Percentiles rank a stretch among this genome's conserved stretches.
Evolutionary conservation across 2,888 invertebrate genomes (phyloP).

Genomic region (Eubasilissa splendida): DNA sequence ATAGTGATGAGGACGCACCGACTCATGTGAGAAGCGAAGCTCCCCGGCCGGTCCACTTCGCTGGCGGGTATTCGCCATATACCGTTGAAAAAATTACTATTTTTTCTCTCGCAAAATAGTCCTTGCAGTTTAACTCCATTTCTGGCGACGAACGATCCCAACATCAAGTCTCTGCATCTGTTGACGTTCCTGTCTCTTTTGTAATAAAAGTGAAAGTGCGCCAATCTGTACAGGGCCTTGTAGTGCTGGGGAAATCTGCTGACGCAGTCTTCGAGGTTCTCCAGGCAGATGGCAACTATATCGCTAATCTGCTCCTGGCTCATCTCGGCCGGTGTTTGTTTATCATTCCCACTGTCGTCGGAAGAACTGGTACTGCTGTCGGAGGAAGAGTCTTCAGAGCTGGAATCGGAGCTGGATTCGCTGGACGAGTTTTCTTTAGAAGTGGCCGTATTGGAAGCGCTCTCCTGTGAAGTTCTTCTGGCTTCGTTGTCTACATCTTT

Average conservation of each 20-base stretch:
- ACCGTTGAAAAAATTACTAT: conserved; percentile 91
- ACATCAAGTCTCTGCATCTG: conserved; percentile 80
- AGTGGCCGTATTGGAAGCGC: conserved; percentile 65
- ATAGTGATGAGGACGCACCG: conserved; percentile 86
- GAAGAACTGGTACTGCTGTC: conserved; percentile 69
- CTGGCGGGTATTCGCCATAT: conserved; percentile 93
- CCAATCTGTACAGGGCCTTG: conserved; percentile 91
- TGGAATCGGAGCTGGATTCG: conserved; percentile 74
- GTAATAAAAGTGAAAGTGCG: conserved; percentile 86
- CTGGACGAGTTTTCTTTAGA: conserved; percentile 61
- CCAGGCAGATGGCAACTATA: conserved; percentile 79
- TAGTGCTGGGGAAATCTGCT: conserved; percentile 92
- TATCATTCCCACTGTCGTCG: conserved; percentile 72
- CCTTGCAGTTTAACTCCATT: conserved; percentile 82
- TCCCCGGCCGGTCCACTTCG: conserved; percentile 94
- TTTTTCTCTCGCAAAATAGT: conserved; percentile 88
- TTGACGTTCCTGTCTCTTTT: conserved; percentile 78
- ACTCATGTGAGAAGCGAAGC: conserved; percentile 93
- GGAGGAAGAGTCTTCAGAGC: conserved; percentile 71
- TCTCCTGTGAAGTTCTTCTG: conserved; percentile 50
- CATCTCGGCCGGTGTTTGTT: conserved; percentile 66
- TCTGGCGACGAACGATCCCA: conserved; percentile 79
- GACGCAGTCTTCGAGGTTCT: conserved; percentile 88
- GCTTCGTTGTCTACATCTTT: conserved; percentile 33
- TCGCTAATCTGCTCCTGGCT: conserved; percentile 73